These are phyloP conservation scores for Cavia porcellus DNA, from an alignment of 2,113 vertebrate species.

Conservation along the genomic window DNA sequence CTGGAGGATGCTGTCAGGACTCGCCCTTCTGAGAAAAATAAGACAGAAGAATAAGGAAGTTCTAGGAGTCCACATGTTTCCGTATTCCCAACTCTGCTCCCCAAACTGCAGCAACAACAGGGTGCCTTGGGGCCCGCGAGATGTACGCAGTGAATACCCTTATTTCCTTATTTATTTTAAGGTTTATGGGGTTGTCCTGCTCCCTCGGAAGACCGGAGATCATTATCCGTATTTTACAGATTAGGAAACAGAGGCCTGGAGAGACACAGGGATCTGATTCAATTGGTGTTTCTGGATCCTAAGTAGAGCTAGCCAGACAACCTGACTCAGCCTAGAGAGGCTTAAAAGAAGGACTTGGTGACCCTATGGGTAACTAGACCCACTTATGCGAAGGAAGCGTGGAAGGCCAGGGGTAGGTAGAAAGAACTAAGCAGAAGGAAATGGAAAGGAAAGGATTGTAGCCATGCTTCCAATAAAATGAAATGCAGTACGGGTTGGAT, in stretches of 20 bases:
- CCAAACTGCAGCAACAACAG: conserved; percentile 38
- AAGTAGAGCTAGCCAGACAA: not conserved
- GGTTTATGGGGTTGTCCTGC: conserved; percentile 54
- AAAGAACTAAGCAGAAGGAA: not conserved
- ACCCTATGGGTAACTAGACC: not conserved
- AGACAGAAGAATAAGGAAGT: conserved; percentile 59
- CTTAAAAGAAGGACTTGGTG: not conserved
- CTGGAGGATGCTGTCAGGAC: not conserved
- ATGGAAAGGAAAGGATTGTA: not conserved
- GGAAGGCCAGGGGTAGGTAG: not conserved
- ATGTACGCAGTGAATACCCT: not conserved
- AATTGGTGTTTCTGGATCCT: not conserved
- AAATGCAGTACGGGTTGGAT: not conserved
- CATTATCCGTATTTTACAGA: conserved; percentile 51
- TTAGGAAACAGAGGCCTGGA: conserved; percentile 38
- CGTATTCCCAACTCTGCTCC: not conserved
- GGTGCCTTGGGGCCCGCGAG: not conserved
- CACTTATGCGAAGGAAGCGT: not conserved
- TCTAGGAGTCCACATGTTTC: not conserved
- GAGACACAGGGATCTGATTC: not conserved
- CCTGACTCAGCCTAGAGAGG: not conserved
- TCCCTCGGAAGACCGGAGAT: conserved; percentile 32
- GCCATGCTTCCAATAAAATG: not conserved
- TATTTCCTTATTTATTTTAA: conserved; percentile 67
- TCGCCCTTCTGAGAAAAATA: not conserved